Conservation (phyloP, 2,113 vertebrate genomes). For the Heterochromis multidens region DNA sequence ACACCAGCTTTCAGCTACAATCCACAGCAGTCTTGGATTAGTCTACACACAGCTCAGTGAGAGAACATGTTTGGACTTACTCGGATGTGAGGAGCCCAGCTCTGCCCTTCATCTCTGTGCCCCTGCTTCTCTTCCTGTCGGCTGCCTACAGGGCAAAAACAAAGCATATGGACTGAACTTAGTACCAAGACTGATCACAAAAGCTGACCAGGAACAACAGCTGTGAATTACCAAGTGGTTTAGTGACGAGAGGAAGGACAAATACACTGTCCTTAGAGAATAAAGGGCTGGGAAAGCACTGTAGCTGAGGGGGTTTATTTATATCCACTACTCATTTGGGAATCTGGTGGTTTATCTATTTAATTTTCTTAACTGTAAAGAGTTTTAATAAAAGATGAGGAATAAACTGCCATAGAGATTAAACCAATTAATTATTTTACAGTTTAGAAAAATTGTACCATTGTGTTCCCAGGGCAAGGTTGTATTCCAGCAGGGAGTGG, state of each 20-base stretch:
- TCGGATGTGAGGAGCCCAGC: slow-evolving; percentile 29
- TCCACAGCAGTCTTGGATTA: background rate
- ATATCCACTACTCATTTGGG: background rate
- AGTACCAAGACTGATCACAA: background rate
- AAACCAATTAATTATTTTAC: background rate
- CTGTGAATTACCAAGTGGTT: background rate
- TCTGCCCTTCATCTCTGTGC: slow-evolving; percentile 53
- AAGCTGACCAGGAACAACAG: background rate
- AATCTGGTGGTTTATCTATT: background rate
- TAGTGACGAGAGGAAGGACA: slow-evolving; percentile 2
- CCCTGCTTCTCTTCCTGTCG: slow-evolving; percentile 52
- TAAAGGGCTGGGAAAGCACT: background rate
- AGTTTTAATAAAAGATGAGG: background rate
- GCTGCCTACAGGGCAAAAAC: slow-evolving; percentile 59
- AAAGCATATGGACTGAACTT: slow-evolving; percentile 30
- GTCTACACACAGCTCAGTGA: background rate
- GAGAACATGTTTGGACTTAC: slow-evolving; percentile 57
- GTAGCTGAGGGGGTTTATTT: slow-evolving; percentile 8
- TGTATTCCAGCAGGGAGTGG: slow-evolving; percentile 76
- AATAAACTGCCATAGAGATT: background rate
- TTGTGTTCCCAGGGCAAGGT: slow-evolving; percentile 69
- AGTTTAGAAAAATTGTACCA: slow-evolving; percentile 49
- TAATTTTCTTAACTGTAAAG: background rate
- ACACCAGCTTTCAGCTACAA: background rate
- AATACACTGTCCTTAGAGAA: slow-evolving; percentile 6